Conservation (phyloP, 2,113 vertebrate genomes). For the Oreochromis niloticus region DNA sequence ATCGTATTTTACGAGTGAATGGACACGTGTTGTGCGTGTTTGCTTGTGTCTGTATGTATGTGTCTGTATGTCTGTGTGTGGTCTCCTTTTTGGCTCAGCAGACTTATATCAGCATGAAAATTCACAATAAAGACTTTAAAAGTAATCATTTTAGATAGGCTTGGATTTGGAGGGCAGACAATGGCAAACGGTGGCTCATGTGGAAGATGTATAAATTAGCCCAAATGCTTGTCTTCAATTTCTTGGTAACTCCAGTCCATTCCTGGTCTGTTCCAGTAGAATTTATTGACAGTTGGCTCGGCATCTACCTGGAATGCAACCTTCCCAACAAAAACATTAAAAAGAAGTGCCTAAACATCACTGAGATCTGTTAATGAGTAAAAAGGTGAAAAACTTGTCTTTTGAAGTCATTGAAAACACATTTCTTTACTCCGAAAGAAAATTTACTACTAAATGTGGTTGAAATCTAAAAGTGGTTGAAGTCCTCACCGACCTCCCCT, state of each 20-base stretch:
- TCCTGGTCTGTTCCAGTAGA: background rate
- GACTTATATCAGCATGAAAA: background rate
- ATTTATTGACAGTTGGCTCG: background rate
- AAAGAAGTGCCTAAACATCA: background rate
- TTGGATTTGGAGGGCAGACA: background rate
- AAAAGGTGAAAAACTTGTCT: background rate
- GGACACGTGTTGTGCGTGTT: background rate
- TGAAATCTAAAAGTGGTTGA: background rate
- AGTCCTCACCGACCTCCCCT: background rate
- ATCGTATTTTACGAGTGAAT: constrained; percentile 6
- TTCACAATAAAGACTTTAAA: background rate
- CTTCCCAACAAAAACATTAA: background rate
- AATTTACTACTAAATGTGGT: background rate
- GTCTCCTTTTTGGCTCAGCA: background rate
- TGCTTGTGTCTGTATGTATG: background rate
- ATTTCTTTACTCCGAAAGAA: background rate
- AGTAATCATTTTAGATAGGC: background rate
- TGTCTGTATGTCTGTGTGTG: background rate
- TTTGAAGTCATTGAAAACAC: background rate
- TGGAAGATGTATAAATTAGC: background rate
- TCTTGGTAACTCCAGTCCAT: background rate
- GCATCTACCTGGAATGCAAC: background rate
- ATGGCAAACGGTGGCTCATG: background rate
- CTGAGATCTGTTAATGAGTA: background rate
- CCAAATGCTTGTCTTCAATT: background rate